These are phyloP conservation scores for Ophioninae sp. DNA, from an alignment of 2,888 invertebrate genomes.

Conservation along the genomic window DNA sequence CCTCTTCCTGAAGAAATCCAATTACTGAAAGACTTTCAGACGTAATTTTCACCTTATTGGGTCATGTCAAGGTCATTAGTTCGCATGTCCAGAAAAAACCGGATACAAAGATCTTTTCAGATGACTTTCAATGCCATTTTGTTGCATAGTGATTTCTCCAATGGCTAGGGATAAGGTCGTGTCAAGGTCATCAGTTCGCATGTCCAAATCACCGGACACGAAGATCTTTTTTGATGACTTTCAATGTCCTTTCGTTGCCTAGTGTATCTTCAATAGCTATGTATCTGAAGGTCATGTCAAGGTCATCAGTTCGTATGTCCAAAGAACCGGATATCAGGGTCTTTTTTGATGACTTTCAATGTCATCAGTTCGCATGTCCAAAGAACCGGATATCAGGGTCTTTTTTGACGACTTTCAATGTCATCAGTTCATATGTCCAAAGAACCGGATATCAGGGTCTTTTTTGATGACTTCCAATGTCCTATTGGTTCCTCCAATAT, in stretches of 20 bases:
- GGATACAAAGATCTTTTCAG: not conserved
- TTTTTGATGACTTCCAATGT: not conserved
- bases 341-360: no score
- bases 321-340: no score
- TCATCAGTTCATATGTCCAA: not conserved
- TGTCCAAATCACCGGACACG: no score
- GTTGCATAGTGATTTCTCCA: not conserved
- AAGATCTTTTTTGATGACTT: no score
- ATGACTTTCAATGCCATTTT: not conserved
- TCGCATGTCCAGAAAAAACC: not conserved
- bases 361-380: not conserved
- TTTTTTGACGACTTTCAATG: not conserved
- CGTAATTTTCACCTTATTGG: no score
- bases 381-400: not conserved
- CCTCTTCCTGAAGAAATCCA: not conserved
- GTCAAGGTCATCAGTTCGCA: no score
- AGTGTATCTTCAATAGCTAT: no score
- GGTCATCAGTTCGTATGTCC: no score
- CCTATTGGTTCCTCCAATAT: not conserved
- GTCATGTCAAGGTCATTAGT: not conserved
- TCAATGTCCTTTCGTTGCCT: no score
- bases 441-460: not conserved
- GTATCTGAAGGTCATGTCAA: no score
- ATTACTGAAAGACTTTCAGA: not conserved
- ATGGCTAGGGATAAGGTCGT: no score